Conservation (phyloP, 2,113 vertebrate genomes). For the Erpornis zantholeuca region DNA sequence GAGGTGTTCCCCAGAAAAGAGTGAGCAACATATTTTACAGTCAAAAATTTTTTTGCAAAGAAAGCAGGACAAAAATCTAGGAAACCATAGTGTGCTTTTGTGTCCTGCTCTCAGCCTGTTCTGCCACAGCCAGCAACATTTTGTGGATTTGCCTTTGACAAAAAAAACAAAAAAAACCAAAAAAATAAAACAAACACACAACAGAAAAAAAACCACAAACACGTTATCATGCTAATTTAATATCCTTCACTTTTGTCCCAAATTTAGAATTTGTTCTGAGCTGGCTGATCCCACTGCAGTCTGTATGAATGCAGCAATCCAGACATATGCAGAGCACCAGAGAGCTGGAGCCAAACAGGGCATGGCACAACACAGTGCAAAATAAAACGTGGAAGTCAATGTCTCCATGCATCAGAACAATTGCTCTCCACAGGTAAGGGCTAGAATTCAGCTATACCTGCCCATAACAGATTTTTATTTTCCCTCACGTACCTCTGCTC, state of each 20-base stretch:
- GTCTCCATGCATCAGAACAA: neutral
- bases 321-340: neutral
- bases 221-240: neutral
- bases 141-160: neutral
- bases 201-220: too few relatives aligned
- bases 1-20: neutral
- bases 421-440: neutral
- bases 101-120: neutral
- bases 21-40: fast-evolving
- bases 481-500: neutral
- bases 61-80: neutral
- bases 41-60: neutral
- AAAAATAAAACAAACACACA: too few relatives aligned
- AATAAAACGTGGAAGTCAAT: neutral
- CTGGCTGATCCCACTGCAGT: neutral
- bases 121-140: neutral
- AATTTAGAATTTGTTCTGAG: neutral
- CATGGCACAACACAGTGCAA: neutral
- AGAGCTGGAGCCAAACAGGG: neutral
- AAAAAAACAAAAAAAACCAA: neutral
- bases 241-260: neutral
- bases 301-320: neutral
- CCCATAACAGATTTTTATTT: neutral
- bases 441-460: neutral
- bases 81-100: neutral